Evolutionary conservation across 2,888 invertebrate genomes (phyloP).

Genomic region (Melieria picta): DNA sequence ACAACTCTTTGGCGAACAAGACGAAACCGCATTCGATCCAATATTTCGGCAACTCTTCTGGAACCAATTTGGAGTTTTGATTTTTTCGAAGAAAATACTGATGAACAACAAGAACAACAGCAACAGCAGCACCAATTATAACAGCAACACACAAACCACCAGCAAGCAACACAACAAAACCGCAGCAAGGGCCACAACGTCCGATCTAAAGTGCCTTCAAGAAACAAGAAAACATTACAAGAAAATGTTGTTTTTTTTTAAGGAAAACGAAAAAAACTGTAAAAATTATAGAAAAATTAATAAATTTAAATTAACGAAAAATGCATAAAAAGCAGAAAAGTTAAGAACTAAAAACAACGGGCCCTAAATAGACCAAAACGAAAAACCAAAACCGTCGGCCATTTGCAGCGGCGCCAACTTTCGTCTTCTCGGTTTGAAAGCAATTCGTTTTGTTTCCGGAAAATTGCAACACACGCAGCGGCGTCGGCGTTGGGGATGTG

Average conservation of each 20-base stretch:
- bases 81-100: constrained; percentile 36
- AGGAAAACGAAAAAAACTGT: constrained; percentile 67
- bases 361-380: constrained; percentile 84
- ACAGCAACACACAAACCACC: constrained; percentile 43
- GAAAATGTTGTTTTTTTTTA: constrained; percentile 85
- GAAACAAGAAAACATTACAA: constrained; percentile 55
- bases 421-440: constrained; percentile 23
- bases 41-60: constrained; percentile 42
- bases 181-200: constrained; percentile 83
- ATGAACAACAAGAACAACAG: constrained; percentile 26
- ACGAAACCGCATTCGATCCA: constrained; percentile 40
- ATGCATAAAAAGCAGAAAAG: constrained; percentile 81
- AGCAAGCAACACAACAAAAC: constrained; percentile 53
- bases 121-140: constrained; percentile 23
- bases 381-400: constrained; percentile 49
- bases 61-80: constrained; percentile 37
- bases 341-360: constrained; percentile 68
- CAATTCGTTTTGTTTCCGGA: constrained; percentile 13
- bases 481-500: too few relatives aligned
- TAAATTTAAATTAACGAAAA: constrained; percentile 77
- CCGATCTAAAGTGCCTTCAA: constrained; percentile 96
- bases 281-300: constrained; percentile 72
- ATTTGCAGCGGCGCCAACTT: constrained; percentile 45
- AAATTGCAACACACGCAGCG: neutral
- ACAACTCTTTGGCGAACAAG: constrained; percentile 43